phyloP scores from a whole-genome alignment of 2,888 invertebrate genomes.

The Dioctria linearis region DNA sequence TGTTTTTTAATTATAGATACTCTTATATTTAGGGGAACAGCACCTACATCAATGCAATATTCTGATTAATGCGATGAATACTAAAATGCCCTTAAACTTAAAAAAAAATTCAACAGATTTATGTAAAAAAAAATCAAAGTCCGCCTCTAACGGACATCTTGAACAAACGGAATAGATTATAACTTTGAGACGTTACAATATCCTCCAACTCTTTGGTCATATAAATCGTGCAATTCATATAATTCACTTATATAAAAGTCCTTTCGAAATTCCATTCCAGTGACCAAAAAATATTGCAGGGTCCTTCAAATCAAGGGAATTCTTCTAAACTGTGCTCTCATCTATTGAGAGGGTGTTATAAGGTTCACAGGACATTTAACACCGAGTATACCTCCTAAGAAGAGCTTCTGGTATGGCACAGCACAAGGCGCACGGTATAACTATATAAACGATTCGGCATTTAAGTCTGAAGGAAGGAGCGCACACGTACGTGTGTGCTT shows the following conservation, averaged over 20 bases:
- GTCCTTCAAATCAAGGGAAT: constrained; percentile 9
- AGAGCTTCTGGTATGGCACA: background rate
- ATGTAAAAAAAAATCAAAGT: too few species aligned
- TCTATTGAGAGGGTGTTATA: constrained; percentile 47
- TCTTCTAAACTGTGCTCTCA: constrained; percentile 19
- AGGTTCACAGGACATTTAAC: constrained; percentile 51
- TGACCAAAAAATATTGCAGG: constrained; percentile 17
- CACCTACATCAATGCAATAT: too few species aligned
- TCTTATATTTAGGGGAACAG: too few species aligned
- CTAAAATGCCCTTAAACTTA: too few species aligned
- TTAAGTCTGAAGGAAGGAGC: constrained; percentile 5
- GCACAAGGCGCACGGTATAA: too few species aligned
- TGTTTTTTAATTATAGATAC: too few species aligned
- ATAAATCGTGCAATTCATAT: background rate
- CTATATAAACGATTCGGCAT: background rate
- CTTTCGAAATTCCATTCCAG: constrained; percentile 16
- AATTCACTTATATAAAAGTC: background rate
- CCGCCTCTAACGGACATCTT: too few species aligned
- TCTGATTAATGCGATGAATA: too few species aligned
- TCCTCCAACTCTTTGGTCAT: too few species aligned
- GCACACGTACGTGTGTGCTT: constrained; percentile 40
- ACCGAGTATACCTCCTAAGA: background rate
- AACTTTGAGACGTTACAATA: too few species aligned
- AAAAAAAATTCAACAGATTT: too few species aligned
- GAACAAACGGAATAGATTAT: too few species aligned